Base-by-base conservation (phyloP, 2,113 vertebrate genomes). In the human region DNA sequence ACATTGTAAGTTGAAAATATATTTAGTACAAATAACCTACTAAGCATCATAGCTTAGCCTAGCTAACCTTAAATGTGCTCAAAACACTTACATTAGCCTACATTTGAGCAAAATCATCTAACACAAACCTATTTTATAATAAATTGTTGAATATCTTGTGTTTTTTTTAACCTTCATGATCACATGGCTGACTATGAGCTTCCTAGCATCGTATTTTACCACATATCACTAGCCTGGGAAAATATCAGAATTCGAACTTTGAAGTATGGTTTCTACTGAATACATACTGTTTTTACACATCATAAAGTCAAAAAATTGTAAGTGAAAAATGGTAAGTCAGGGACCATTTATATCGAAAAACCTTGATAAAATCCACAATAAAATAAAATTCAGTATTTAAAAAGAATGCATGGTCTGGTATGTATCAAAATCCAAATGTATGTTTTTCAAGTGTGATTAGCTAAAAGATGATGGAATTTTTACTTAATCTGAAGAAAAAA, bases 341-440 rank as follows among this genome's bases (percentile, higher is more conserved):
- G 14, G 0, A 30, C 25, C 25, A 48, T 17, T 43, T 48, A 25
- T 76, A 30, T 57, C 76, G 23, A 23, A 38, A 92, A 91, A 38
- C 2, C 22, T 87, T 76, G 30, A 83, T 61, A 75, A 95, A 87
- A 90, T 81, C 50, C 87, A 2, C 13, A 82, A 50, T 50, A n/a
- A 96, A 82, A 96, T 86, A 93, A 90, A 90, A 61, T 16, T 3
- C 22, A 90, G 2, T 85, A 79, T 88, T 43, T 94, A n/a, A 92
- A 78, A 85, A 95, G 30, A 81, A 8, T 84, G 18, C 35, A 73
- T 40, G 2, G 3, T 61, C 57, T 40, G 23, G 17, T 94, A 90
- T 59, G 79, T 80, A 52, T 55, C 82, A 96, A 52, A 96, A 78
- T 84, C 57, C 35, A 81, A 90, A 30, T 38, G 32, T 6, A 57